Conservation (phyloP, 2,113 vertebrate genomes). For the Planiliza haematocheilus region DNA sequence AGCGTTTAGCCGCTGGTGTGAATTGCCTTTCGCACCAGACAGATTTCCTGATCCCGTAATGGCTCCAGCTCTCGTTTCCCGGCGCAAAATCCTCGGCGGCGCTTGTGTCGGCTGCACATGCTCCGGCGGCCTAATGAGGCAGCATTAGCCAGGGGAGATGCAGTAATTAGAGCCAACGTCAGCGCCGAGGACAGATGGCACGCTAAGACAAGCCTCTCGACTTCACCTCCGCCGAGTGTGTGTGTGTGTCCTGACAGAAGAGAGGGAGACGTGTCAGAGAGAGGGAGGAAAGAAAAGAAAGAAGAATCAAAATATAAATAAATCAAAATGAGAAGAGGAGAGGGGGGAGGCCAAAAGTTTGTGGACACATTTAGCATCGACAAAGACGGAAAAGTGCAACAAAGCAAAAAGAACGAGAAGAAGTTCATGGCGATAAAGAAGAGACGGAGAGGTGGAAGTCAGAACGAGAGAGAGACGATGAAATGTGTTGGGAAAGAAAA, state of each 20-base stretch:
- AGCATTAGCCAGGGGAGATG: constrained; percentile 86
- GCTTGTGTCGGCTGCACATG: constrained; percentile 87
- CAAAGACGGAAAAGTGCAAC: neutral
- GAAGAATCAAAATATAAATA: constrained; percentile 10
- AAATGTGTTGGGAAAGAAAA: constrained; percentile 26
- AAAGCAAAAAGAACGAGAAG: neutral
- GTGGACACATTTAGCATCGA: neutral
- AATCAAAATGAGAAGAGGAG: no score
- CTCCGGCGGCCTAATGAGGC: constrained; percentile 87
- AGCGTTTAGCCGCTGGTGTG: constrained; percentile 88
- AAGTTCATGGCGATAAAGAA: neutral
- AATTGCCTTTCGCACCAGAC: constrained; percentile 89
- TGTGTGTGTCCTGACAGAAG: constrained; percentile 68
- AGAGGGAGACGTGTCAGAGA: constrained; percentile 68
- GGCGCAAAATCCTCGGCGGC: constrained; percentile 83
- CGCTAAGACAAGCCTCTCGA: constrained; percentile 84
- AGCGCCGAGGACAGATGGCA: constrained; percentile 87
- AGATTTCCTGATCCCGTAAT: constrained; percentile 86
- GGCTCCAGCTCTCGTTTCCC: constrained; percentile 84
- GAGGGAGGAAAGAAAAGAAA: constrained; percentile 33
- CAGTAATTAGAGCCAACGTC: constrained; percentile 87
- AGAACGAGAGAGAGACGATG: neutral
- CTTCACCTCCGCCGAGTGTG: constrained; percentile 68
- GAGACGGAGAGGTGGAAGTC: neutral
- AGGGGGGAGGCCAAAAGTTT: neutral